Conservation (phyloP, 2,113 vertebrate species). For the Austrofundulus limnaeus region DNA sequence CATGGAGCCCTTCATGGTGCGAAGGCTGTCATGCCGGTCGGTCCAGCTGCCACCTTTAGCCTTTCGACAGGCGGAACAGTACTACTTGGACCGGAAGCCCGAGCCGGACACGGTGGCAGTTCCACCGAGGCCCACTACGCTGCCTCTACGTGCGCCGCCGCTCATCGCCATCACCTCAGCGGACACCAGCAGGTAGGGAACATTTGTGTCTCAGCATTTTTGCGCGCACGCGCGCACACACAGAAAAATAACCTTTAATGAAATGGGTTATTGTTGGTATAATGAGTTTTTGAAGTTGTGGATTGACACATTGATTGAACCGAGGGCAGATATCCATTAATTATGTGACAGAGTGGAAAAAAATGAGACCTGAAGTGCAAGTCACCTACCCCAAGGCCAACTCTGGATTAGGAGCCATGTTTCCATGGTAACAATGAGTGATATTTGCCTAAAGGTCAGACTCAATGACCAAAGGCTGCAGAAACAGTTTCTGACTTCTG, state of each 20-base stretch:
- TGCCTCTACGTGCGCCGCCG: conserved; percentile 87
- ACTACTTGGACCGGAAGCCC: conserved; percentile 84
- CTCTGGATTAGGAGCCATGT: neutral
- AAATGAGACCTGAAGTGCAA: neutral
- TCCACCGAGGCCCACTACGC: conserved; percentile 84
- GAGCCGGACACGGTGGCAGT: conserved; percentile 80
- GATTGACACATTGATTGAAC: neutral
- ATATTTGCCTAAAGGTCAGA: neutral
- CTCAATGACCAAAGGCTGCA: neutral
- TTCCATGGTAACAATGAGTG: conserved; percentile 3
- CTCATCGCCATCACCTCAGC: conserved; percentile 93
- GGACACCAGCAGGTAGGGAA: conserved; percentile 87
- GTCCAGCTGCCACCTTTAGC: conserved; percentile 91
- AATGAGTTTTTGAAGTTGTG: neutral
- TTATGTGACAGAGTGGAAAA: neutral
- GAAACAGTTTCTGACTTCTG: neutral
- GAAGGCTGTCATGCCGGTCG: conserved; percentile 87
- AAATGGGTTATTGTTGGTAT: conserved; percentile 22
- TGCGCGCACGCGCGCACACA: too few species aligned
- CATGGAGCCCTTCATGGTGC: conserved; percentile 87
- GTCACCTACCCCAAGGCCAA: conserved; percentile 5
- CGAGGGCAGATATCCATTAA: neutral
- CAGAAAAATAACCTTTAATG: neutral
- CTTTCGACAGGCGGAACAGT: conserved; percentile 91
- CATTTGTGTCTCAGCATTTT: neutral